Percentiles rank a stretch among this genome's conserved stretches.
phyloP scores from a whole-genome alignment of 2,888 invertebrate species.

The Aradus depressus region DNA sequence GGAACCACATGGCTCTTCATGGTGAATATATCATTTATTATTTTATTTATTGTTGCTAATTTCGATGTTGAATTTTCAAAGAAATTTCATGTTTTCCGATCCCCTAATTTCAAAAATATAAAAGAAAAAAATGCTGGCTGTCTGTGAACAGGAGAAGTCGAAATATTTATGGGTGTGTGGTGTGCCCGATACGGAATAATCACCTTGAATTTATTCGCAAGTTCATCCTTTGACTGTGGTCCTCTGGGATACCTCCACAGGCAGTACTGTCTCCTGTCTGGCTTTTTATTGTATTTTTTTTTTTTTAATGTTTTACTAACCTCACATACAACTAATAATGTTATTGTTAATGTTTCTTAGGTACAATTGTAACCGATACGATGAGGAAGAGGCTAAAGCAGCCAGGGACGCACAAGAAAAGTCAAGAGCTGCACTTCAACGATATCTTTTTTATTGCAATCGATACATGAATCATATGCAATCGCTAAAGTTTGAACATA shows the following conservation, averaged over 20 bases:
- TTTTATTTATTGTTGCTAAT: background rate
- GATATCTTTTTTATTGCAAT: constrained; percentile 97
- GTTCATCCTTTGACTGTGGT: no score
- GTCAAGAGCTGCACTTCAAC: constrained; percentile 84
- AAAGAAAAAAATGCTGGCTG: no score
- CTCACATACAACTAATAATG: background rate
- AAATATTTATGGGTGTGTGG: no score
- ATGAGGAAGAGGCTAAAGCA: constrained; percentile 92
- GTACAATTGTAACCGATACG: constrained; percentile 95
- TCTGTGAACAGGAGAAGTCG: no score
- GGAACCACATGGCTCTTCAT: constrained; percentile 96
- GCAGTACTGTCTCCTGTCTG: background rate
- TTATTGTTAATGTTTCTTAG: constrained; percentile 33
- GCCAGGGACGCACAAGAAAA: constrained; percentile 93
- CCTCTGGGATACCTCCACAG: no score
- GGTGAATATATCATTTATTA: constrained; percentile 41
- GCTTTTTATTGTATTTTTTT: background rate
- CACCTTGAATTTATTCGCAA: no score
- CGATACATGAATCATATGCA: constrained; percentile 99
- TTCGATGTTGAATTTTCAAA: background rate
- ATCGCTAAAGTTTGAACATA: constrained; percentile 93
- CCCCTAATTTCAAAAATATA: no score
- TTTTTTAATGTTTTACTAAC: background rate
- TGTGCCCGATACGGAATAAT: no score
- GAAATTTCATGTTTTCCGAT: no score